Base-by-base conservation (phyloP, 2,113 vertebrate species). In the Thinocorus orbignyianus region DNA sequence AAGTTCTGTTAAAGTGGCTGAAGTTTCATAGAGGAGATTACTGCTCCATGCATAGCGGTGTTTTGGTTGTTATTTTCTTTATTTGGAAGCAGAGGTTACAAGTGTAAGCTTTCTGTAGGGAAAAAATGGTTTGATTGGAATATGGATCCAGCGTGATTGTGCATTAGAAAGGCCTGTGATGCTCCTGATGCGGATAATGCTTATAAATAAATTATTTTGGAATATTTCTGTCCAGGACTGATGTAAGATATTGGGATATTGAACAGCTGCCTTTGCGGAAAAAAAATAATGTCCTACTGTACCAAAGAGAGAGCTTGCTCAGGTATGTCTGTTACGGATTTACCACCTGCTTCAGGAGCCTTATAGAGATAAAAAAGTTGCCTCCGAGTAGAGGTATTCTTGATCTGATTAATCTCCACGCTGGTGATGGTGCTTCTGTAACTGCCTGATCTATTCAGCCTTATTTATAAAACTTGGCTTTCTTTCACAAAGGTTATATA, bases 201-300 rank as follows among this genome's bases (percentile, higher is more conserved):
- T 84, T 79, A 79, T 87, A 89, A 91, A 96, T 72, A 82, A 86
- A 89, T 93, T 37, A 76, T 84, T 95, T 81, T 91, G 95, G 92
- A 81, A 89, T 94, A 88, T 94, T 97, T 96, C 81, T 76, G 86
- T 81, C 88, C 73, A 94, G 90, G 93, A 81, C 73, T 86, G 91
- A 42, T 94, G 70, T 96, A 95, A 93, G 52, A 81, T 95, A 86
- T 79, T 83, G 61, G 48, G 66, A 90, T 62, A 74, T 91, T 95
- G 91, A 93, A 13, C 94, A 85, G 69, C 89, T 87, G 86, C 86
- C 77, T 86, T 74, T 92, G 84, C 79, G 92, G 88, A 54, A 77
- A 92, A 94, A 95, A 78, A 91, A 93, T 89, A 94, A 95, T 86
- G 88, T 94, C 92, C 69, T 93, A 72, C 88, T 94, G 88, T 93